Percentiles rank a stretch among this genome's conserved stretches.
phyloP scores from a whole-genome alignment of 2,888 invertebrate species.

The Kryphioiulus occultus region DNA sequence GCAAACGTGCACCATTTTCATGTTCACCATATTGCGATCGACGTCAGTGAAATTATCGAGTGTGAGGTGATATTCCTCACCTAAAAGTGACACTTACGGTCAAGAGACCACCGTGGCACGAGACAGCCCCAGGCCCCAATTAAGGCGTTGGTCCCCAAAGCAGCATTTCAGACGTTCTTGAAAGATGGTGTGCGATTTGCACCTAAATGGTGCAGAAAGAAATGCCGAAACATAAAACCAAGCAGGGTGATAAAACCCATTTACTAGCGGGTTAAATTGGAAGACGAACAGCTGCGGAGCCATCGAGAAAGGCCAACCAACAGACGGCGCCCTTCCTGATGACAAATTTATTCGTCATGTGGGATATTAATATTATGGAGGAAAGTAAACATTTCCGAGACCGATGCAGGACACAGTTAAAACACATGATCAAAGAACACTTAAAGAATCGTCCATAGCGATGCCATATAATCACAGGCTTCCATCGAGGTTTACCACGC shows the following conservation, averaged over 20 bases:
- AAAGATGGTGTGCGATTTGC: not conserved
- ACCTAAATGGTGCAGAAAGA: slow-evolving; percentile 17
- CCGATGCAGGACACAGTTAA: not conserved
- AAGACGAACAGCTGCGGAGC: not conserved
- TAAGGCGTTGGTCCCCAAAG: not conserved
- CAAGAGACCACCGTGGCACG: not conserved
- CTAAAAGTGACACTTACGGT: not conserved
- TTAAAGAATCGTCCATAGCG: slow-evolving; percentile 7
- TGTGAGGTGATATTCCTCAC: not conserved
- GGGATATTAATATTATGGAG: slow-evolving; percentile 17
- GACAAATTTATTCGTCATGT: slow-evolving; percentile 23
- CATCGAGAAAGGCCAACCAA: slow-evolving; percentile 9
- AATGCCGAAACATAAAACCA: slow-evolving; percentile 13
- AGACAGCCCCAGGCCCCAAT: not conserved
- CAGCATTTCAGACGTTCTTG: not conserved
- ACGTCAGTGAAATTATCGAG: not conserved
- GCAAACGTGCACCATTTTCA: too few species aligned
- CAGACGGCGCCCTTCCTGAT: slow-evolving; percentile 23
- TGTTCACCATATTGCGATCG: not conserved
- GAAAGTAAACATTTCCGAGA: slow-evolving; percentile 8
- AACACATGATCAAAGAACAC: slow-evolving; percentile 23
- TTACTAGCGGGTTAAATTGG: slow-evolving; percentile 17
- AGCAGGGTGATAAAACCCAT: slow-evolving; percentile 23
- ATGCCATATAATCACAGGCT: not conserved
- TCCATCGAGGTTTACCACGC: not conserved